phyloP scores from a whole-genome alignment of 2,797 vertebrate genomes.

The Spea hammondii region DNA sequence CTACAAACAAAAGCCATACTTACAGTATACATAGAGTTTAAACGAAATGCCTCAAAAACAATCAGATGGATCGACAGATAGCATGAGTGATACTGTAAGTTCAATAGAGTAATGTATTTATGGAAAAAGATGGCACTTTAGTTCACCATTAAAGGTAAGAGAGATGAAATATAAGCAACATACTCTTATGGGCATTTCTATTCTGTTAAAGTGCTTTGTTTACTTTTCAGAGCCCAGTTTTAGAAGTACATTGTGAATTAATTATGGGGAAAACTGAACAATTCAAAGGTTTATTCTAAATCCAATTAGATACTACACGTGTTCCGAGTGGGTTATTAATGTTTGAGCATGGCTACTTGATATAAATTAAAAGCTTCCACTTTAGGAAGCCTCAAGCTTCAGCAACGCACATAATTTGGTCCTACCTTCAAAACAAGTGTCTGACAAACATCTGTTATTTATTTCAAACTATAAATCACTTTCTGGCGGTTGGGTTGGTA shows the following conservation, averaged over 20 bases:
- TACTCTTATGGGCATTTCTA: conserved; percentile 34
- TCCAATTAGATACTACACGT: conserved; percentile 50
- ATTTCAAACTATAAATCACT: background rate
- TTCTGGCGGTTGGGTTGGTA: background rate
- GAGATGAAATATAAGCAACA: conserved; percentile 23
- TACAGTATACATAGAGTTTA: too few relatives aligned
- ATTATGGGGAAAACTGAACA: conserved; percentile 56
- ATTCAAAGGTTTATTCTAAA: conserved; percentile 55
- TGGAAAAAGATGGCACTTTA: too few relatives aligned
- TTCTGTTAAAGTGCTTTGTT: conserved; percentile 54
- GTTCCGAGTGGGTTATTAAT: conserved; percentile 52
- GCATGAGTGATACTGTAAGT: too few relatives aligned
- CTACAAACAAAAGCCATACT: too few relatives aligned
- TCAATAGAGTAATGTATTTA: too few relatives aligned
- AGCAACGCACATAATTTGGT: conserved; percentile 5
- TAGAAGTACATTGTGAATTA: conserved; percentile 56
- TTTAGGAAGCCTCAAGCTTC: background rate
- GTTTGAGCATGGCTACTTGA: conserved; percentile 51
- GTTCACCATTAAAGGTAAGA: too few relatives aligned
- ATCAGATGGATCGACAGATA: too few relatives aligned
- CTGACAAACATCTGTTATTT: background rate
- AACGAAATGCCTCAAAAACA: too few relatives aligned
- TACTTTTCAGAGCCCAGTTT: conserved; percentile 55
- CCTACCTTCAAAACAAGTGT: conserved; percentile 8
- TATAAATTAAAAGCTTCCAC: conserved; percentile 46